phyloP scores from a whole-genome alignment of 1,140 invertebrate species.

The Cotesia chilonis region DNA sequence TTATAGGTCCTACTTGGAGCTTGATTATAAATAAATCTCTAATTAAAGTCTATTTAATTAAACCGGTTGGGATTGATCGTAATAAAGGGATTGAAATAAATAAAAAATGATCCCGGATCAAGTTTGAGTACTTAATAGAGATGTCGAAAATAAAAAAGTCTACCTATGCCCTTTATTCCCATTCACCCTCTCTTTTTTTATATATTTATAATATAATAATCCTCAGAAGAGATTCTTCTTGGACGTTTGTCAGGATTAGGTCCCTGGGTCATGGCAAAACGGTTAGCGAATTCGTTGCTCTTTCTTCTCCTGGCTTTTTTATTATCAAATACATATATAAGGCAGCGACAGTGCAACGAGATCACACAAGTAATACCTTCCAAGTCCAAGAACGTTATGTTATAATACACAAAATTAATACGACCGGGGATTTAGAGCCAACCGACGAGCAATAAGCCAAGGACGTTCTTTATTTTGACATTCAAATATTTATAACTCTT shows the following conservation, averaged over 20 bases:
- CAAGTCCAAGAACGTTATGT: not conserved
- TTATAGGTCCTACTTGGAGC: too few species aligned
- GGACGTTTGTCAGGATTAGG: conserved; percentile 40
- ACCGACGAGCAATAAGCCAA: conserved; percentile 11
- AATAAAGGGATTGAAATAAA: too few species aligned
- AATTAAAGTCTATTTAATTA: too few species aligned
- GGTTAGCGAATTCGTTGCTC: conserved; percentile 22
- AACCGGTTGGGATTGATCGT: too few species aligned
- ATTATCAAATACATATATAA: not conserved
- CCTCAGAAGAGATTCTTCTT: conserved; percentile 28
- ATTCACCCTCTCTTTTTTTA: not conserved
- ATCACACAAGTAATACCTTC: conserved; percentile 3
- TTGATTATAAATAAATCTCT: too few species aligned
- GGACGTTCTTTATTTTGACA: conserved; percentile 39
- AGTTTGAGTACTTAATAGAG: conserved; percentile 1
- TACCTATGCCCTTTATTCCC: not conserved
- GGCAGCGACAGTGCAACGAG: not conserved
- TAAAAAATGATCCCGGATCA: too few species aligned
- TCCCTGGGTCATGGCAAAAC: conserved; percentile 27
- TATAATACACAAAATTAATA: conserved; percentile 32
- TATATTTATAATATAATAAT: conserved; percentile 21
- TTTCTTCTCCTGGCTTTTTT: not conserved
- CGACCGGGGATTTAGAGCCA: conserved; percentile 29
- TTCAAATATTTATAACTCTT: conserved; percentile 37
- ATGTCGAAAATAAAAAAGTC: conserved; percentile 2